Base-by-base conservation (phyloP, 2,888 invertebrate genomes). In the Stenodera caucasica region DNA sequence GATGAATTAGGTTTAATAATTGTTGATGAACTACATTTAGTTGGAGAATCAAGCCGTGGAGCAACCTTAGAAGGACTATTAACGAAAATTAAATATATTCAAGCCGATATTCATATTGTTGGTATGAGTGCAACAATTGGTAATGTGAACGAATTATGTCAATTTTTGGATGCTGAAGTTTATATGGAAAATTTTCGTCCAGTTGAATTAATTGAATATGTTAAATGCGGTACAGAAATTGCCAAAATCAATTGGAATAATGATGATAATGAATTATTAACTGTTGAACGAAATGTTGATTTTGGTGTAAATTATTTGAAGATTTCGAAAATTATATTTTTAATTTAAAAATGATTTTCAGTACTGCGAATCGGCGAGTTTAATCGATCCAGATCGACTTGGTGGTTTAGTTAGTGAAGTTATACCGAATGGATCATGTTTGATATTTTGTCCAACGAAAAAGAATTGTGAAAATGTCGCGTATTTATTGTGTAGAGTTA, bases 91-190 rank as follows among this genome's bases (percentile, higher is more conserved):
- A 84, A 90, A 78, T 87, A 85, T 78, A 80, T 87, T 54, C 83
- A 87, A 76, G 88, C 82, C 49, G 81, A 81, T 58, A 89, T 93
- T 61, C 96, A 96, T 78, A 89, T 98, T 60, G 86, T 98, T 15
- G 97, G 96, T 21, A 98, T 98, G 96, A 96, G 96, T 80, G 98
- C 98, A 0, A 98, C 98, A 0, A 91, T 98, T 70, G 96, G 94
- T 60, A 98, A 98, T 81, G 82, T 97, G 56, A 78, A 85, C 0
- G 94, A 97, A 74, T 70, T 99, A 49, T 88, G 90, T 0, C 73
- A 78, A 56, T 98, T 96, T 80, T 82, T 99, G 1, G 84, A 88
- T 56, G 91, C 96, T 0, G 90, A 92, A 54, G 83, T 92, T 12
- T 98, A 90, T 78, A 86, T 88, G 12, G 87, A 90, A 59, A 86